phyloP scores from a whole-genome alignment of 2,797 vertebrate genomes.

The Sebastolobus altivelis region DNA sequence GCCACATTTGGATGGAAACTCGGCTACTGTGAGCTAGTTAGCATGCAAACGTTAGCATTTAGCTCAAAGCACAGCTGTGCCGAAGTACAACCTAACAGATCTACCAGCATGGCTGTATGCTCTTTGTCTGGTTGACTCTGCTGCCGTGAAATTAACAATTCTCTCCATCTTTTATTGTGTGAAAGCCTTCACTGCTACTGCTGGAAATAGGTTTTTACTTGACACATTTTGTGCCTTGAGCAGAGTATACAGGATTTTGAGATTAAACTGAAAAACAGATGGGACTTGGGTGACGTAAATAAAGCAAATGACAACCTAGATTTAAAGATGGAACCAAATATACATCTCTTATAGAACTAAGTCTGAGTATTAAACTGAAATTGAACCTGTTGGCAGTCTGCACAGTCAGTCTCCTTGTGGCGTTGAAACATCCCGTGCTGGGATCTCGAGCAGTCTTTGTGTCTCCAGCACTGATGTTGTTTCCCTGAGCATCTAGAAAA shows the following conservation, averaged over 20 bases:
- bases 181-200: too few relatives aligned
- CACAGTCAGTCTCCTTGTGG: not conserved
- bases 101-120: too few relatives aligned
- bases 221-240: not conserved
- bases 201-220: not conserved
- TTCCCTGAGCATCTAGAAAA: not conserved
- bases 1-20: too few relatives aligned
- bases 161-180: too few relatives aligned
- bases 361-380: not conserved
- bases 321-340: not conserved
- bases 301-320: not conserved
- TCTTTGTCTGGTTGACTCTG: too few relatives aligned
- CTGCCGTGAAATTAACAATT: too few relatives aligned
- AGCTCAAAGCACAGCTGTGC: too few relatives aligned
- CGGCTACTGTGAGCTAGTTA: too few relatives aligned
- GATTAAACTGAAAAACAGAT: not conserved
- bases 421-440: accelerated
- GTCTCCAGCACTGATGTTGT: accelerated
- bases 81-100: too few relatives aligned
- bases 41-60: too few relatives aligned
- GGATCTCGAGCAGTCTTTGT: accelerated
- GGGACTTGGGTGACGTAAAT: too few relatives aligned
- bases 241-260: not conserved
- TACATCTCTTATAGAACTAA: too few relatives aligned
- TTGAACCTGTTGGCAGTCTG: not conserved